Base-by-base conservation (phyloP, 2,113 vertebrate genomes). In the Arvicanthis niloticus region DNA sequence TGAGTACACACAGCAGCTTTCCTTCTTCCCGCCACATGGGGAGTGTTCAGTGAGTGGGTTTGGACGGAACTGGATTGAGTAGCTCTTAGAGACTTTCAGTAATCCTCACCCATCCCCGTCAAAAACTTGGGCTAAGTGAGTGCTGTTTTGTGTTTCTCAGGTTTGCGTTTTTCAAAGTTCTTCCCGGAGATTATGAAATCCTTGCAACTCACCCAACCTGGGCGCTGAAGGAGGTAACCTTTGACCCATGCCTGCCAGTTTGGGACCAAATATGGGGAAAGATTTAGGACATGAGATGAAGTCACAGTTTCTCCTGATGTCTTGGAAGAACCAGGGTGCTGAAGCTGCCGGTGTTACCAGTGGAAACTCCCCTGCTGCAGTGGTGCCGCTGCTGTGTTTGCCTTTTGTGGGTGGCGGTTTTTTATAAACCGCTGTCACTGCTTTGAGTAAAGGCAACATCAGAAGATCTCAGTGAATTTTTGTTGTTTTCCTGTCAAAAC, bases 161-260 rank as follows among this genome's bases (percentile, higher is more conserved):
- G 96, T 99, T 99, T 97, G 99, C 98, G 31, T 99, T 99, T 98
- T 99, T 98, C 86, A 99, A 99, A 99, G 99, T 99, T 67, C 99
- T 99, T 82, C 99, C 99, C 87, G 99, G 99, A 3, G 99, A 98
- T 97, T 99, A 99, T 82, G 99, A 99, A 97, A 99, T 99, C 93
- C 98, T 99, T 92, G 99, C 99, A 12, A 99, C 99, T 22, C 99
- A 99, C 98, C 98, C 99, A 0, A 99, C 99, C 78, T 99, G 99
- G 99, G 98, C 98, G 1, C 88, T 99, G 94, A 99, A 99, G 97
- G 98, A 99, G 99, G 99, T 99, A 87, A 96, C 98, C 96, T 88
- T 78, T 77, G 9, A 0, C 1, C 67, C 17, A 0, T 3, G 24
- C 26, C 17, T 9, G n/a, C 67, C 58, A 12, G 26, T 29, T 9